Percentiles rank a stretch among this genome's conserved stretches.
Conservation (phyloP, 2,888 invertebrate genomes). For the Rhamphomyia laevipes region DNA sequence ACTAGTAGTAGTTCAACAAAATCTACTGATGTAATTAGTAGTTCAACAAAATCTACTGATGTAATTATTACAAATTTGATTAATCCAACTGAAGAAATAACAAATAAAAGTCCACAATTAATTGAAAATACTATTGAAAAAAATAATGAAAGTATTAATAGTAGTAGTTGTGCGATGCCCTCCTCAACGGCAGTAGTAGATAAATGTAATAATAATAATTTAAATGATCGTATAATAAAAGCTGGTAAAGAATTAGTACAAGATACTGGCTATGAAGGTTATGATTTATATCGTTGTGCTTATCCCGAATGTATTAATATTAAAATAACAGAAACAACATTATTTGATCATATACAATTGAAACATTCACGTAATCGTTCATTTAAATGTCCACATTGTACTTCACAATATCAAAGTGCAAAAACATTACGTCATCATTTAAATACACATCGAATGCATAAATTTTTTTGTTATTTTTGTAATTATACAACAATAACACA, state of each 20-base stretch:
- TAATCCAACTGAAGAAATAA: background rate
- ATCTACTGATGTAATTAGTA: background rate
- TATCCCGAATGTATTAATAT: constrained; percentile 18
- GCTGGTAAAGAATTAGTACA: constrained; percentile 17
- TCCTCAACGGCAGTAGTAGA: too few relatives aligned
- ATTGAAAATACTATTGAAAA: too few relatives aligned
- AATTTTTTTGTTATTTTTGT: constrained; percentile 50
- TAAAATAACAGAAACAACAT: constrained; percentile 18
- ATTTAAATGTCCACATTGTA: constrained; percentile 22
- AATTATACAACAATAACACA: constrained; percentile 28
- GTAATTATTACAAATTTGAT: background rate
- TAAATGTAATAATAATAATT: background rate
- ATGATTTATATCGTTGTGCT: constrained; percentile 22
- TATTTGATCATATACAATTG: constrained; percentile 21
- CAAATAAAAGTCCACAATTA: background rate
- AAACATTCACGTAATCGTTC: constrained; percentile 16
- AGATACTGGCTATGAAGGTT: constrained; percentile 14
- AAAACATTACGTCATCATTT: constrained; percentile 44
- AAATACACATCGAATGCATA: constrained; percentile 44
- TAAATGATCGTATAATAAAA: constrained; percentile 7
- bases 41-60: background rate
- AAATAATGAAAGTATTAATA: too few relatives aligned
- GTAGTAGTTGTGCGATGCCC: too few relatives aligned
- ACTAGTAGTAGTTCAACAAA: background rate
- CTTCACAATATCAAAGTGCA: constrained; percentile 14